Evolutionary conservation across 2,797 vertebrate genomes (phyloP), one percentile per base, ranked within the genome.

Genomic region (Gouania willdenowi): DNA sequence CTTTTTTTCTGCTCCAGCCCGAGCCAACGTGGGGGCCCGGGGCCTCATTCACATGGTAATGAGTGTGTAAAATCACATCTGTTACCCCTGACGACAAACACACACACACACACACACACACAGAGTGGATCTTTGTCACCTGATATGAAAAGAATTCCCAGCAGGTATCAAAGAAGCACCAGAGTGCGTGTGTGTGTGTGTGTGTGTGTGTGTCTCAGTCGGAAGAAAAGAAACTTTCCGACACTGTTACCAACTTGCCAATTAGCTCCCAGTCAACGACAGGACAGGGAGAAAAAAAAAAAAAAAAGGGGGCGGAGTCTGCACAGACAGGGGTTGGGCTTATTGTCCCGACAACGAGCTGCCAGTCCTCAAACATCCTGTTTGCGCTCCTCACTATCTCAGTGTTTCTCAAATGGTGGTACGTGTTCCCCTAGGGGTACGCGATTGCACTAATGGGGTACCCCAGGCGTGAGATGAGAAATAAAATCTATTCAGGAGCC

Each of bases 11-110:
- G n/a, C n/a, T n/a, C n/a, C n/a, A n/a, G n/a, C n/a, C n/a, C 77
- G 82, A 89, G 88, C 88, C 91, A 91, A 92, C 91, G 87, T 90
- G 62, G 71, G 71, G 73, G 72, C 71, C 90, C 81, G 68, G 86
- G 69, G 66, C 84, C 90, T 91, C 90, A 96, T 98, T 98, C 93
- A 97, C 89, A 97, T 98, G 94, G 87, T 97, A 98, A 98, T 98
- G 92, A 97, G 91, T 88, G 90, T 88, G 91, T 92, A 93, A 95
- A 84, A 94, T 90, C 92, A 93, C 95, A 97, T 95, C 95, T 98
- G 95, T 94, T 94, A 90, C 90, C 91, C 88, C 88, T 33, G 13
- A 43, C 26, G 41, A 40, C 21, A 21, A 48, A 21, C 24, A 29
- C 19, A 24, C 33, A 18, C 45, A 31, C 27, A 22, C 35, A 33